These are phyloP conservation scores for Acrobasis suavella DNA, from an alignment of 2,888 invertebrate genomes.

Conservation along the genomic window DNA sequence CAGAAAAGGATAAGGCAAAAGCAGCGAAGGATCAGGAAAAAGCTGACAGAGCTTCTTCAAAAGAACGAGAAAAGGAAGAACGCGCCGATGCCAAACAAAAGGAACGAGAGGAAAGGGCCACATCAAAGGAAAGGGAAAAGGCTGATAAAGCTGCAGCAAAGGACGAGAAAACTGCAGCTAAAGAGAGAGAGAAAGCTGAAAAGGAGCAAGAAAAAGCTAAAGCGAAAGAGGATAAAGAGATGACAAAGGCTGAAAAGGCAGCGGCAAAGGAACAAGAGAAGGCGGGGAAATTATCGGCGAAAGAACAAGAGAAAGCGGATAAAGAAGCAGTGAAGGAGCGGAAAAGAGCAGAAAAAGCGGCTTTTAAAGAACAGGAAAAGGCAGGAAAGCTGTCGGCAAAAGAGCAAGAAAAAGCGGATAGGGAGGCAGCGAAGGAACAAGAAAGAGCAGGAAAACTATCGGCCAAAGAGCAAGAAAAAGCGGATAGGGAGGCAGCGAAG, in stretches of 20 bases:
- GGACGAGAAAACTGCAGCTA: neutral
- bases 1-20: constrained; percentile 13
- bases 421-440: neutral
- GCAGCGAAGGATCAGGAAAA: neutral
- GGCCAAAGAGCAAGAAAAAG: constrained; percentile 23
- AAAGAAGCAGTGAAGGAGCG: constrained; percentile 17
- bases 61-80: constrained; percentile 17
- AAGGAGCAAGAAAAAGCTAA: neutral
- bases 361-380: constrained; percentile 1
- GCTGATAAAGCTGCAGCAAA: neutral
- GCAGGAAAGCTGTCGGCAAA: constrained; percentile 11
- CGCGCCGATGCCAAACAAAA: neutral
- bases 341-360: constrained; percentile 27
- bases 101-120: neutral
- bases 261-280: neutral
- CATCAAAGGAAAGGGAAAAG: no score
- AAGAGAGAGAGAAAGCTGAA: neutral
- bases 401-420: constrained; percentile 20
- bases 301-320: constrained; percentile 20
- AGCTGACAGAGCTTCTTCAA: constrained; percentile 24
- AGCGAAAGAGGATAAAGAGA: neutral
- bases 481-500: constrained; percentile 21
- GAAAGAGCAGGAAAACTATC: constrained; percentile 23
- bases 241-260: neutral
- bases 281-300: constrained; percentile 1